Conservation (phyloP, 2,113 vertebrate genomes). For the Aspiorhynchus laticeps region DNA sequence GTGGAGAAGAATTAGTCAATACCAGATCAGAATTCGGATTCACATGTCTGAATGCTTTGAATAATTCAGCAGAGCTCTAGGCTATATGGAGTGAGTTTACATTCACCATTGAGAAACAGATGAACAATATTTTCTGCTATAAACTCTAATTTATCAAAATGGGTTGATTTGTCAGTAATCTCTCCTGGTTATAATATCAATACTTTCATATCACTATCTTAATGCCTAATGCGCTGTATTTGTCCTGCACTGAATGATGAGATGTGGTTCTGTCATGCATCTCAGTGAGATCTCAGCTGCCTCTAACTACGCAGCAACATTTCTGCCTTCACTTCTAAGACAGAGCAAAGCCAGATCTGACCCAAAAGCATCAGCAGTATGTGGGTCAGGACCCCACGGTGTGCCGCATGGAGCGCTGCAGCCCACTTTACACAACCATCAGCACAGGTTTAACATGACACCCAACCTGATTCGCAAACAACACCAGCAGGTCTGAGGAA, state of each 20-base stretch:
- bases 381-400: conserved; percentile 37
- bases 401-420: background rate
- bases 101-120: background rate
- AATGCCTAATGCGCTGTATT: background rate
- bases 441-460: background rate
- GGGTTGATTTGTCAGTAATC: background rate
- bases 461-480: background rate
- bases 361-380: conserved; percentile 20
- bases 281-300: background rate
- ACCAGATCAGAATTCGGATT: background rate
- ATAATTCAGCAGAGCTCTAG: background rate
- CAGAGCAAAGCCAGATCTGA: background rate
- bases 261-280: background rate
- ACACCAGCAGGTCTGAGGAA: too few species aligned
- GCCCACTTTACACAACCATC: conserved; percentile 10
- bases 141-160: background rate
- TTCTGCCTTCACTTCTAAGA: background rate
- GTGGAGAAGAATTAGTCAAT: background rate
- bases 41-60: too few species aligned
- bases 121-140: background rate
- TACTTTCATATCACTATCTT: background rate
- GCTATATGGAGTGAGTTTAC: background rate
- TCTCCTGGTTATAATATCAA: background rate
- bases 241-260: background rate
- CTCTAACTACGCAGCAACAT: background rate